Base-by-base conservation (phyloP, 30 jellyfish, hydroid and myxozoan genomes). In the Chrysaora quinquecirrha region DNA sequence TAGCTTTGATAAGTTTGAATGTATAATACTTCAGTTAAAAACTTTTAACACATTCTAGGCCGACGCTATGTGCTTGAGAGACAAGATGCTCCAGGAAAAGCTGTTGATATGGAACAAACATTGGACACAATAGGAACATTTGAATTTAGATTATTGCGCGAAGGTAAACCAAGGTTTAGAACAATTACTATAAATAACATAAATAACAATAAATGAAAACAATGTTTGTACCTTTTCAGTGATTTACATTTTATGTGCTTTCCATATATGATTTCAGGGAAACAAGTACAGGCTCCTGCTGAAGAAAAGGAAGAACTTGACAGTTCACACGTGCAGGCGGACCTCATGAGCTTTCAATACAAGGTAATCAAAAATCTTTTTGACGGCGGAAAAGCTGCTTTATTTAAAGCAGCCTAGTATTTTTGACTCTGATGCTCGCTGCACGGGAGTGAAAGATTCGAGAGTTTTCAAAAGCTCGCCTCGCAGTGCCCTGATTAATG, bases 21-120 rank as follows among this genome's bases (percentile, higher is more conserved):
- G n/a, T n/a, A n/a, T n/a, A n/a, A n/a, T n/a, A n/a, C n/a, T n/a
- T n/a, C n/a, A n/a, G n/a, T n/a, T n/a, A n/a, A n/a, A n/a, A n/a
- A n/a, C n/a, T n/a, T n/a, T n/a, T n/a, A n/a, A n/a, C n/a, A n/a
- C n/a, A n/a, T n/a, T 64, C 12, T 56, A 91, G 98, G 98, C 14
- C 61, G 96, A 25, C 90, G 83, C n/a, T 91, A 91, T 58, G 60
- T 76, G 29, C 85, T 91, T 12, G 98, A 91, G 78, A 91, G 78
- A 47, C 96, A 81, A 67, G 89, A 83, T 22, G 93, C 81, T 25
- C 95, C 87, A 34, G 96, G 98, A 31, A 72, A 38, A 1, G 88
- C 91, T 58, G 96, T 93, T 34, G 98, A 93, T 28, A 64, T 93
- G 90, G 98, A 93, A 75, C 87, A 95, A 43, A 79, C 97, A 1